Evolutionary conservation across 2,113 vertebrate genomes (phyloP).

Genomic region (Urocynchramus pylzowi): DNA sequence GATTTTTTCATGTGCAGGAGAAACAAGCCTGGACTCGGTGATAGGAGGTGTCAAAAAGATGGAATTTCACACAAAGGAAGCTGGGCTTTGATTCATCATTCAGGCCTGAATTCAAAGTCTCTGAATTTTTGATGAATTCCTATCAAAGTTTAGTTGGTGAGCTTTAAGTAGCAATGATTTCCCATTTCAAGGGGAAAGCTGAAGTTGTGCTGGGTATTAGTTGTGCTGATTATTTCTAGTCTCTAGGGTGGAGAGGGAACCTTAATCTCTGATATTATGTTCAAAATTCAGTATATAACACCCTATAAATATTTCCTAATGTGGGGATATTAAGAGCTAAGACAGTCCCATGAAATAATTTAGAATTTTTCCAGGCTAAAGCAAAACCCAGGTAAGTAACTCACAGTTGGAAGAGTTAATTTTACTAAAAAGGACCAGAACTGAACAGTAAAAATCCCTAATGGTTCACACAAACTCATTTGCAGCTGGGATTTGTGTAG

Average conservation of each 20-base stretch:
- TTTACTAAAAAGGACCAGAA: not conserved
- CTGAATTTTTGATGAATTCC: not conserved
- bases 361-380: not conserved
- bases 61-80: not conserved
- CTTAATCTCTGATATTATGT: not conserved
- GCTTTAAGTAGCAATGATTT: not conserved
- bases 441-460: not conserved
- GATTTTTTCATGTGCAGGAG: fast-evolving
- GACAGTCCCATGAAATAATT: fast-evolving
- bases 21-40: fast-evolving
- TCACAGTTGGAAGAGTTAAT: not conserved
- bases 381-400: not conserved
- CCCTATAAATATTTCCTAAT: not conserved
- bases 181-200: not conserved
- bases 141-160: not conserved
- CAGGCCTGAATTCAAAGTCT: not conserved
- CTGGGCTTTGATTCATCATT: not conserved
- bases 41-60: not conserved
- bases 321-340: not conserved
- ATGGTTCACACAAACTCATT: not conserved
- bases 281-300: not conserved
- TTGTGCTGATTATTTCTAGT: not conserved
- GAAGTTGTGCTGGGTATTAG: not conserved
- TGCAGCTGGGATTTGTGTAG: not conserved
- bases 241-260: not conserved